phyloP scores from a whole-genome alignment of 2,113 vertebrate genomes.

The Talpa occidentalis region DNA sequence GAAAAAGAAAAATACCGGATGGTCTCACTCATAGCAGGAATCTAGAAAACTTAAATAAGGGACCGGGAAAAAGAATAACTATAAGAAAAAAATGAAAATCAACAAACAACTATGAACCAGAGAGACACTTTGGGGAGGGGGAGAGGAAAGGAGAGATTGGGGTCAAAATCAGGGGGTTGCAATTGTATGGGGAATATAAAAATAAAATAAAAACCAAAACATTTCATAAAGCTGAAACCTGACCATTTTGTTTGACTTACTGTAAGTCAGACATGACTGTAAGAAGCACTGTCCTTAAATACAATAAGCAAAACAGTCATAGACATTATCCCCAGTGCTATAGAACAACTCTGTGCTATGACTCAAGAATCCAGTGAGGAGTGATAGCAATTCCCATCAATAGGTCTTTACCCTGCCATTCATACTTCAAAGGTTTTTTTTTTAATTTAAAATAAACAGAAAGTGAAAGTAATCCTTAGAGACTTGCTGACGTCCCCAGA shows the following conservation, averaged over 20 bases:
- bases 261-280: constrained; percentile 1
- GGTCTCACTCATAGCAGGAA: too few species aligned
- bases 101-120: too few species aligned
- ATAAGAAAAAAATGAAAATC: too few species aligned
- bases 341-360: neutral
- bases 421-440: constrained; percentile 59
- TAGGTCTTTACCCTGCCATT: constrained; percentile 32
- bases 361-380: constrained; percentile 35
- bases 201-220: too few species aligned
- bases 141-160: too few species aligned
- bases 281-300: constrained; percentile 43
- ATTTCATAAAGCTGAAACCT: constrained; percentile 24
- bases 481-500: constrained; percentile 44
- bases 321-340: constrained; percentile 26
- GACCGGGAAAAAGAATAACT: too few species aligned
- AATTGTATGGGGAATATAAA: too few species aligned
- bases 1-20: too few species aligned
- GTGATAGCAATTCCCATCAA: neutral
- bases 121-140: too few species aligned
- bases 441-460: constrained; percentile 75
- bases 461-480: constrained; percentile 66
- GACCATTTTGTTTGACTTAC: constrained; percentile 36
- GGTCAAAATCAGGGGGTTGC: too few species aligned
- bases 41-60: too few species aligned
- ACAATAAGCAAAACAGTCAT: constrained; percentile 42